Base-by-base conservation (phyloP, 92 coral and sea anemone genomes). In the Nematostella vectensis region DNA sequence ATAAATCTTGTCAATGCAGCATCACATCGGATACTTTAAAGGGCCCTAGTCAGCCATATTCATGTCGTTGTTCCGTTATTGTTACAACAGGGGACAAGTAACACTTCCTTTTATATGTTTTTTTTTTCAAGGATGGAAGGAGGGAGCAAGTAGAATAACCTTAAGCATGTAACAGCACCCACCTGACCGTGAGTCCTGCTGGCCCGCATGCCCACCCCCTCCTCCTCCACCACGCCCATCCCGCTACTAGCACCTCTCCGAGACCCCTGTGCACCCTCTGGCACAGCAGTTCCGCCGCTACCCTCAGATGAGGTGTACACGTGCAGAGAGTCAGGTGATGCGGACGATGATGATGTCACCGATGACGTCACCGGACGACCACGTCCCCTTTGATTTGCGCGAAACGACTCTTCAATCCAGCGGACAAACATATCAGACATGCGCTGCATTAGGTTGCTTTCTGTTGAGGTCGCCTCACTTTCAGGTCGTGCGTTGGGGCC, bases 401-500 rank as follows among this genome's bases (percentile, higher is more conserved):
- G 87, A 33, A 82, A 77, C 28, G 99, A 93, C 69, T 93, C 93
- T 56, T 93, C 88, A 25, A 93, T 73, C 99, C 99, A 93, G 74
- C 99, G 89, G 24, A 95, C 78, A 55, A 93, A 82, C 80, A 86
- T 74, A 54, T 88, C 99, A 10, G 96, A 86, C 96, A 93, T 82
- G 77, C 96, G 93, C 62, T 93, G 99, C 78, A 86, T 80, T 2
- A 86, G 72, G 13, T 72, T 81, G 53, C 71, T 82, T 38, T 91
- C 98, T 6, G 74, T 72, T 29, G 79, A 83, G 31, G 88, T 62
- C 42, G 79, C 88, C 62, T 93, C 99, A 24, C 96, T 82, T 54
- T 93, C 99, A 43, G 99, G 99, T 63, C 96, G 78, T 25, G 99
- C 96, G 58, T 93, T 85, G 4, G 99, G 99, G 21, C 99, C 99